Evolutionary conservation across 2,113 vertebrate genomes (phyloP).

Genomic region (Bambusicola thoracicus): DNA sequence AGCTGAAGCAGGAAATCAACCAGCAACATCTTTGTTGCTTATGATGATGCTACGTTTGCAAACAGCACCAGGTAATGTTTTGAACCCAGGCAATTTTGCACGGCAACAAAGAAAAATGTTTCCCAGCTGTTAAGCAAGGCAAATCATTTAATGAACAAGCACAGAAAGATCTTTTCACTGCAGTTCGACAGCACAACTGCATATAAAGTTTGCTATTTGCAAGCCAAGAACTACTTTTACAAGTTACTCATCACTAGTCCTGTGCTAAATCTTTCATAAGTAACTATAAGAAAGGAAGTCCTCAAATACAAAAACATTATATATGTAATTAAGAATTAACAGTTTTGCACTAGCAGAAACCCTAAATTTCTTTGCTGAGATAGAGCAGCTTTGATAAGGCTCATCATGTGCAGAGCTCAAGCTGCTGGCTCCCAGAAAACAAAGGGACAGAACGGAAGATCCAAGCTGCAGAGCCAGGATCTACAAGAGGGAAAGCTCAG

Average conservation of each 20-base stretch:
- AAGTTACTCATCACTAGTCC: neutral
- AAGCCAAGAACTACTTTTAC: accelerated
- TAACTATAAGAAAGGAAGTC: neutral
- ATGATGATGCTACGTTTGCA: neutral
- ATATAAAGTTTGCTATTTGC: neutral
- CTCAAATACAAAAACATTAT: neutral
- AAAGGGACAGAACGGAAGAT: neutral
- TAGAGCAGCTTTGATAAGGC: neutral
- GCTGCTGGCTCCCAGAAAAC: neutral
- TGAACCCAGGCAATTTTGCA: neutral
- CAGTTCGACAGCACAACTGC: neutral
- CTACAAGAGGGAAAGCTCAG: neutral
- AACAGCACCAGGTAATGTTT: neutral
- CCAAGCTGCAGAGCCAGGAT: neutral
- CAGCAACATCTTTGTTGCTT: neutral
- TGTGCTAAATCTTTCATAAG: neutral
- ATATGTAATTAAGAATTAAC: neutral
- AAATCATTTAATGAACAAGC: neutral
- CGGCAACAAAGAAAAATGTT: neutral
- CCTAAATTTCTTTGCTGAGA: neutral
- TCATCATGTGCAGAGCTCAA: neutral
- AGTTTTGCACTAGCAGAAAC: neutral
- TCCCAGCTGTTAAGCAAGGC: neutral
- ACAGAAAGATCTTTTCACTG: neutral
- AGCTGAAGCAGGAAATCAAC: neutral